These are phyloP conservation scores for Thereuonema tuberculata DNA, from an alignment of 1,140 invertebrate genomes.

Conservation along the genomic window DNA sequence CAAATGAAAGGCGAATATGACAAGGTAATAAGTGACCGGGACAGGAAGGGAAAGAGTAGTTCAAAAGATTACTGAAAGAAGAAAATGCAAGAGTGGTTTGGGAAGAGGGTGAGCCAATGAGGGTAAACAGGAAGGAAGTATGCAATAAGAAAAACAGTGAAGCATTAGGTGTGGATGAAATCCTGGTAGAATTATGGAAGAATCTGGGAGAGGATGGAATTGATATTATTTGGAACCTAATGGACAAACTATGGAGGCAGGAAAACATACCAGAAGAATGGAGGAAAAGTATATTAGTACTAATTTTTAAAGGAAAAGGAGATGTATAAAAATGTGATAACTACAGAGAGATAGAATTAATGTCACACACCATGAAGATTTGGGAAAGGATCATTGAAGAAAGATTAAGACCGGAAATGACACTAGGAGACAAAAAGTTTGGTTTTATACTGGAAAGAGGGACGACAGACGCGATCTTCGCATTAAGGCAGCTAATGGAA, in stretches of 20 bases:
- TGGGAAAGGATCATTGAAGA: too few relatives aligned
- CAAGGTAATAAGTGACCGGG: not conserved
- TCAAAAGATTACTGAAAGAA: not conserved
- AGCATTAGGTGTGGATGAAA: not conserved
- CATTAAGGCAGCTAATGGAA: not conserved
- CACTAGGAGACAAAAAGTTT: not conserved
- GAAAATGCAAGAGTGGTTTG: not conserved
- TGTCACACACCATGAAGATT: too few relatives aligned
- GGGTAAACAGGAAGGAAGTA: not conserved
- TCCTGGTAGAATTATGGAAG: not conserved
- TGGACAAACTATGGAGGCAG: not conserved
- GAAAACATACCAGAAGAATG: not conserved
- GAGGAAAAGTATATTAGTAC: not conserved
- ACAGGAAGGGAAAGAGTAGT: not conserved
- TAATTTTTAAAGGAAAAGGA: not conserved
- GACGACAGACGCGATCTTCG: not conserved
- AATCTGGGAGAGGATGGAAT: not conserved
- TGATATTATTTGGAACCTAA: not conserved
- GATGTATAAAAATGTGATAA: not conserved
- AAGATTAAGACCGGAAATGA: not conserved
- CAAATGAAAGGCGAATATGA: not conserved
- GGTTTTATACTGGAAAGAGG: not conserved
- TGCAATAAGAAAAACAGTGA: not conserved
- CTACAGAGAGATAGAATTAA: not conserved
- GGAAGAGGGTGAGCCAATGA: not conserved